Base-by-base conservation (phyloP, 92 coral and sea anemone species). In the Blastomussa wellsi region DNA sequence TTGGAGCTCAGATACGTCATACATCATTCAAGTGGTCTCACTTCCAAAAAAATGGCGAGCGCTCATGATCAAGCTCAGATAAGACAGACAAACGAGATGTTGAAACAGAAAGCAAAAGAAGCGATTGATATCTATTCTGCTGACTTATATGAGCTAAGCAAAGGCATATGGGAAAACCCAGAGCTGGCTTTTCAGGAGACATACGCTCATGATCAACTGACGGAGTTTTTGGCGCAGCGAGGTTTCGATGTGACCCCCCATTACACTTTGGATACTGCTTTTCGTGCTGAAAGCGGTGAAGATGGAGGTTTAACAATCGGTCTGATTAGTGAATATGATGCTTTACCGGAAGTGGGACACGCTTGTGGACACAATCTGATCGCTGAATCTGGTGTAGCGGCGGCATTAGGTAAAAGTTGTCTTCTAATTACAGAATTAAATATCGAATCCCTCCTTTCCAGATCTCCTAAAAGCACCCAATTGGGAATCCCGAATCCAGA, bases 301-400 rank as follows among this genome's bases (percentile, higher is more conserved):
- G 70, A 77, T 68, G 83, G 82, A 72, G 88, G 88, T 19, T 71
- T 85, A 22, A 85, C 82, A 29, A 84, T 90, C 69, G 93, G 93
- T 53, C 77, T 92, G 78, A 77, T 92, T 29, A 80, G 91, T 77
- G 95, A 92, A 84, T 92, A 92, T 71, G 95, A 92, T 73, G 93
- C 95, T 75, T 79, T 92, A 26, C 95, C 95, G 53, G 89, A 88
- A 53, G 90, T 91, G 10, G 94, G 92, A 48, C 96, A 93, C 78
- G 96, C 96, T 38, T 93, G 96, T 91, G 96, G 96, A 68, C 96
- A 93, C 76, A 91, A 93, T 86, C 84, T 93, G 84, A 93, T 93
- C 28, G 96, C 96, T 80, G 96, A 93, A 80, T 82, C 96, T 3
- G 96, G 96, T 1, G 89, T 90, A 14, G 96, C 96, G 8, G 94